These are phyloP conservation scores for Motacilla tschutschensis DNA, from an alignment of 2,113 vertebrate genomes.

Conservation along the genomic window DNA sequence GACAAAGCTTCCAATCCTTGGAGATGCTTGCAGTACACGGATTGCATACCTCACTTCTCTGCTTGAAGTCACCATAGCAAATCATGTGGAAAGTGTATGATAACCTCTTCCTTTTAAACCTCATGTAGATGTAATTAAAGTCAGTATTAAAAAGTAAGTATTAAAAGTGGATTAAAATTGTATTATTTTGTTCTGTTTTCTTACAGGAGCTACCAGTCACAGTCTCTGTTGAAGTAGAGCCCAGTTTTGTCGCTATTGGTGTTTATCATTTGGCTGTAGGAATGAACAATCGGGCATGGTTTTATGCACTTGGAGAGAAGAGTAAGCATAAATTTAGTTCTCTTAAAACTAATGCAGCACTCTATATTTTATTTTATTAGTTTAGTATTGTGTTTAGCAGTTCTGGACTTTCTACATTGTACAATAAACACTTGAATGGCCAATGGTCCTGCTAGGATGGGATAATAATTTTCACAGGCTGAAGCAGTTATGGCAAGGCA, in stretches of 20 bases:
- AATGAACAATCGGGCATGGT: conserved; percentile 98
- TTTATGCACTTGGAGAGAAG: conserved; percentile 86
- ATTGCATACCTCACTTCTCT: conserved; percentile 93
- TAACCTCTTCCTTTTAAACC: conserved; percentile 19
- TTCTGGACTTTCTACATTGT: not conserved
- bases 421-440: not conserved
- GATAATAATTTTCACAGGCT: not conserved
- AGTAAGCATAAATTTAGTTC: conserved; percentile 69
- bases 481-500: not conserved
- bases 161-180: not conserved
- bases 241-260: conserved; percentile 91
- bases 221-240: conserved; percentile 91
- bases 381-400: not conserved
- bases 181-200: not conserved
- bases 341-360: not conserved
- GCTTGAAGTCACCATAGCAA: conserved; percentile 91
- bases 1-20: conserved; percentile 92
- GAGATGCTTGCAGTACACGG: conserved; percentile 85
- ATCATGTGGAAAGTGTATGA: conserved; percentile 89
- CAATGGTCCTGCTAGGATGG: not conserved
- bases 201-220: conserved; percentile 83
- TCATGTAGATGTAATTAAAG: not conserved
- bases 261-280: conserved; percentile 92
- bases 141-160: not conserved
- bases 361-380: not conserved